These are phyloP conservation scores for Dynastes maya DNA, from an alignment of 2,888 invertebrate genomes.

Conservation along the genomic window DNA sequence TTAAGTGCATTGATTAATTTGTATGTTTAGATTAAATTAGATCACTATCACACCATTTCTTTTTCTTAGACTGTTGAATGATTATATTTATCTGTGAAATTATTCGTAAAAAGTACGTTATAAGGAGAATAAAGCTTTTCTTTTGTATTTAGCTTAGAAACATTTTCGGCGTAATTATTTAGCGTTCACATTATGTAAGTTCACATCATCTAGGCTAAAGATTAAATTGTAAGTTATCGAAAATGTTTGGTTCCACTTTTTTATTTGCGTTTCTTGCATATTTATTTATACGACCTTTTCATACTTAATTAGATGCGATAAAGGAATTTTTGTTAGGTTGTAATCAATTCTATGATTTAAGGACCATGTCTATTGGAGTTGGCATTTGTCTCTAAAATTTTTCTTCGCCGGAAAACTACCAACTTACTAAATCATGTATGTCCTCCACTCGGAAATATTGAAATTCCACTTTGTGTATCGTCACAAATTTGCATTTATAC, in stretches of 20 bases:
- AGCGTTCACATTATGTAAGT: too few species aligned
- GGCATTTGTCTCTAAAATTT: background rate
- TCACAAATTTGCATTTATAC: slow-evolving; percentile 42
- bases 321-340: slow-evolving; percentile 2
- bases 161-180: too few species aligned
- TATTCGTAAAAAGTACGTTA: too few species aligned
- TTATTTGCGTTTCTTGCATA: background rate
- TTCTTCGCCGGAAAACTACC: slow-evolving; percentile 1
- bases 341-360: background rate
- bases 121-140: too few species aligned
- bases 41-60: too few species aligned
- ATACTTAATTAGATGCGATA: slow-evolving; percentile 12
- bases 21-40: too few species aligned
- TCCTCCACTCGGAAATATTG: background rate
- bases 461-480: slow-evolving; percentile 32
- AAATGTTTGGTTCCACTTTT: background rate
- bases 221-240: too few species aligned
- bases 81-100: too few species aligned
- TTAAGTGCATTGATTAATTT: too few species aligned
- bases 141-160: too few species aligned
- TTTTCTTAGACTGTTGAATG: too few species aligned
- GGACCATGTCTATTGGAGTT: slow-evolving; percentile 1
- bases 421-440: slow-evolving; percentile 10
- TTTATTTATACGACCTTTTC: slow-evolving; percentile 1
- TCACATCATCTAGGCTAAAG: too few species aligned